Conservation (phyloP, 1,140 invertebrate species). For the Orchestia grillus region DNA sequence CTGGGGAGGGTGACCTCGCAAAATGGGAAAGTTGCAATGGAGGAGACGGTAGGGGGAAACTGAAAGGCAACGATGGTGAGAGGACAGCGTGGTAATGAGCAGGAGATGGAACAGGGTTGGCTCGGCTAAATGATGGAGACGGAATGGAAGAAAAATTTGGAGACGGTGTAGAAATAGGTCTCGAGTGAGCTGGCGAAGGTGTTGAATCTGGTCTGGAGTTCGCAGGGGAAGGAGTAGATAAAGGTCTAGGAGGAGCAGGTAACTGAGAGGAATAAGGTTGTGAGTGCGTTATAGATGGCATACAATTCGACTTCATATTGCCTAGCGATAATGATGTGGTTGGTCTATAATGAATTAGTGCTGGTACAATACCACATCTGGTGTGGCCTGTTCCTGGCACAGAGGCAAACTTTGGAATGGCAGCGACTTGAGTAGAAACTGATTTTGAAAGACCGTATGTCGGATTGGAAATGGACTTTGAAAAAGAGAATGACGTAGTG, state of each 20-base stretch:
- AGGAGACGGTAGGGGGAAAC: not conserved
- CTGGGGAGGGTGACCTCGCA: not conserved
- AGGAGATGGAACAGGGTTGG: not conserved
- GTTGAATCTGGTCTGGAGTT: conserved; percentile 4
- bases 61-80: not conserved
- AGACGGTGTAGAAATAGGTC: not conserved
- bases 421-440: not conserved
- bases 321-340: not conserved
- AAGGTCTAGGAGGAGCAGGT: not conserved
- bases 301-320: not conserved
- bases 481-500: not conserved
- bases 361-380: not conserved
- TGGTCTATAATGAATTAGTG: not conserved
- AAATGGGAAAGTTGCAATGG: conserved; percentile 9
- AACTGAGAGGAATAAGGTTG: not conserved
- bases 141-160: conserved; percentile 26
- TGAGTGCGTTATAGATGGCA: not conserved
- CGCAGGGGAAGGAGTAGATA: not conserved
- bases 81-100: not conserved
- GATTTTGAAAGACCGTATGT: not conserved
- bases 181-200: conserved; percentile 8
- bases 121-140: not conserved
- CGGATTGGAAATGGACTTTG: not conserved
- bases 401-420: not conserved
- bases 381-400: not conserved